Evolutionary conservation across 1,140 invertebrate species (phyloP), one percentile per base, ranked within the genome.

Genomic region (Wasmannia auropunctata): DNA sequence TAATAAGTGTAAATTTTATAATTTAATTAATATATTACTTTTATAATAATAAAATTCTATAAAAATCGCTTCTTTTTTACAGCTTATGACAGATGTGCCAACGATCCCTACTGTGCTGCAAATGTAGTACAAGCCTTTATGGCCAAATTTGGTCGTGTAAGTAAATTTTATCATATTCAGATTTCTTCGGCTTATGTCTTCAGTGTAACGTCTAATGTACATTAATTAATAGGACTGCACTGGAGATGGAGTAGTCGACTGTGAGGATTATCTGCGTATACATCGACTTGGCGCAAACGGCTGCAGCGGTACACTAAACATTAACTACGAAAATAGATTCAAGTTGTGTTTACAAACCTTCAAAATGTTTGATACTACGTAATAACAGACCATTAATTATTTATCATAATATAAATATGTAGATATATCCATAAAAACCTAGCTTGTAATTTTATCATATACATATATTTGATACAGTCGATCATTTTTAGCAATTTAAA

Each of bases 221-320:
- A 8, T 37, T 31, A 11, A 69, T 69, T 37, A 60, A 87, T 95
- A 98, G 97, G 98, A 98, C 94, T 98, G 98, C 92, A 98, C 98
- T 91, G 95, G 95, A 3, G 97, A 98, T 90, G 97, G 97, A 5
- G 91, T 90, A 67, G 96, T 98, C 43, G 96, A 98, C 93, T 99
- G 98, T 91, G 96, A 97, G 70, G 98, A 98, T 94, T 98, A 96
- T 94, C 97, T 97, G 77, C 96, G 97, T 16, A 98, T 98, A 90
- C 98, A 98, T 94, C 96, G 96, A 90, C 93, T 96, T 37, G 98
- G 98, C 11, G 97, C 97, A 16, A 98, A 97, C 91, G 97, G 97
- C 46, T 98, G 98, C 93, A 92, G 87, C n/a, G 62, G 31, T 6
- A 8, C 31, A 8, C 34, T 63, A 37, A 37, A 63, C 10, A 63